These are phyloP conservation scores for Erebia aethiops DNA, from an alignment of 2,888 invertebrate genomes.

Conservation along the genomic window DNA sequence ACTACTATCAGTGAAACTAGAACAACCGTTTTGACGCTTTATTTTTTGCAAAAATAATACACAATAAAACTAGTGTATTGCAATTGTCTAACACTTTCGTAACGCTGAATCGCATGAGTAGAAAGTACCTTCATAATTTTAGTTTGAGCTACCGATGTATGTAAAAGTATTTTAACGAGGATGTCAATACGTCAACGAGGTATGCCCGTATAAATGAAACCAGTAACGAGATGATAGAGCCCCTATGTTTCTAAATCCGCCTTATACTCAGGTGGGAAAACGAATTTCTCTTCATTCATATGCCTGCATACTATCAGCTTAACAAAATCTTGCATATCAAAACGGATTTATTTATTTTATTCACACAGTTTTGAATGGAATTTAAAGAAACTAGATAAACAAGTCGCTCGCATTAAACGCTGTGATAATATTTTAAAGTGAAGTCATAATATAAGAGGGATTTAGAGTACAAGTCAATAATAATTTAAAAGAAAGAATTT, in stretches of 20 bases:
- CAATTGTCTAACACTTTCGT: conserved; percentile 13
- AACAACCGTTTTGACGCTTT: too few relatives aligned
- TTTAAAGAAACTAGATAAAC: background rate
- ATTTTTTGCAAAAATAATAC: background rate
- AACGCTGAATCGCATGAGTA: conserved; percentile 15
- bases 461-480: background rate
- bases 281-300: conserved; percentile 67
- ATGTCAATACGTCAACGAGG: conserved; percentile 49
- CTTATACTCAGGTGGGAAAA: conserved; percentile 43
- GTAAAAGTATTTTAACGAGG: conserved; percentile 22
- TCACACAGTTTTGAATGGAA: background rate
- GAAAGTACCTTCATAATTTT: conserved; percentile 29
- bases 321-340: background rate
- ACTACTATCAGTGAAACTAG: too few relatives aligned
- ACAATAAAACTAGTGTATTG: background rate
- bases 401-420: background rate
- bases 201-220: conserved; percentile 58
- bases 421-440: background rate
- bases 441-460: background rate
- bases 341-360: background rate
- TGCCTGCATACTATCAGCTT: background rate
- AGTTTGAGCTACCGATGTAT: conserved; percentile 28
- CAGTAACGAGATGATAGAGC: conserved; percentile 63
- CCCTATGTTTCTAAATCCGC: conserved; percentile 59
- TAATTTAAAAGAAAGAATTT: background rate